Evolutionary conservation across 2,888 invertebrate genomes (phyloP).

Genomic region (Catocala fraxini): DNA sequence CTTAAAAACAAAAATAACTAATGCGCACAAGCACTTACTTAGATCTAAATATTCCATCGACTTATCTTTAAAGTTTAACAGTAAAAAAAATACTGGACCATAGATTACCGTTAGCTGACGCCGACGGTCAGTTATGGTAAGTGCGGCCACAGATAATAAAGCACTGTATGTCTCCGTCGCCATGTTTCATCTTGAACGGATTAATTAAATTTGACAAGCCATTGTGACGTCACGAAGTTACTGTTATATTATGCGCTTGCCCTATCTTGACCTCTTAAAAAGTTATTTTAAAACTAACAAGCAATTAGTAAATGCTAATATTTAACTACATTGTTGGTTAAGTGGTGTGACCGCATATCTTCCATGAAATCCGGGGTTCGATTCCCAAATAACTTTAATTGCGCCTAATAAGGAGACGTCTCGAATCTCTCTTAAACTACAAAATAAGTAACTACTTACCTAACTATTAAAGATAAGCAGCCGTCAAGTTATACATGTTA

Average conservation of each 20-base stretch:
- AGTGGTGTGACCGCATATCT: too few relatives aligned
- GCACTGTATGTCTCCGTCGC: constrained; percentile 37
- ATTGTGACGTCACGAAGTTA: constrained; percentile 54
- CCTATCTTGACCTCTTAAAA: neutral
- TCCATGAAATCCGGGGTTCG: too few relatives aligned
- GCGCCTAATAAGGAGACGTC: too few relatives aligned
- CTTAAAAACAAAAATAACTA: constrained; percentile 2
- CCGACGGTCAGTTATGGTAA: constrained; percentile 50
- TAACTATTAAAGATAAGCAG: too few relatives aligned
- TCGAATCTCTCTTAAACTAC: too few relatives aligned
- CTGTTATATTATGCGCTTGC: constrained; percentile 36
- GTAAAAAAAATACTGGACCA: constrained; percentile 71
- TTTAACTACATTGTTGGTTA: too few relatives aligned
- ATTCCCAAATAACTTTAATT: too few relatives aligned
- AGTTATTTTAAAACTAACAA: too few relatives aligned
- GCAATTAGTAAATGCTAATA: too few relatives aligned
- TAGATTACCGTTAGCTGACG: constrained; percentile 64
- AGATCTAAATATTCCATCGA: constrained; percentile 63
- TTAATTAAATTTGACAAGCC: constrained; percentile 67
- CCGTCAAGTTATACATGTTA: too few relatives aligned
- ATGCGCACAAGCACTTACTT: constrained; percentile 34
- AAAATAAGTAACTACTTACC: too few relatives aligned
- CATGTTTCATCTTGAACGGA: constrained; percentile 51
- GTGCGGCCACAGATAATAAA: constrained; percentile 51
- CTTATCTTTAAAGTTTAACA: constrained; percentile 66